phyloP scores from a whole-genome alignment of 2,888 invertebrate genomes.

The Elysia crispata region DNA sequence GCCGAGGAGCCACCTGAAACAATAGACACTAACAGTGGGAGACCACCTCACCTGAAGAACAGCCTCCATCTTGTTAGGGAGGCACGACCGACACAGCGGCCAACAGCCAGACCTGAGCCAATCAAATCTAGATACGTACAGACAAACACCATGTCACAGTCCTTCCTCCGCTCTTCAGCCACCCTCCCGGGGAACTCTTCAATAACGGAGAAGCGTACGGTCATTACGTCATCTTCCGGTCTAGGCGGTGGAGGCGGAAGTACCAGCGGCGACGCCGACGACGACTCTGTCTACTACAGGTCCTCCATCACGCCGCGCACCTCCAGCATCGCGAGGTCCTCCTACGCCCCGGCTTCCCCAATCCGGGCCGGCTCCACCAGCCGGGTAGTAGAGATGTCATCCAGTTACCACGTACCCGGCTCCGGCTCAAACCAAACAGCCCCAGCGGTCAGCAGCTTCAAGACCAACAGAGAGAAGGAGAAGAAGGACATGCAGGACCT shows the following conservation, averaged over 20 bases:
- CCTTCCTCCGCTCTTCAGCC: constrained; percentile 29
- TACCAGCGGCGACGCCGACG: constrained; percentile 51
- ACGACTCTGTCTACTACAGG: constrained; percentile 59
- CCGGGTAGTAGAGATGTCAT: constrained; percentile 60
- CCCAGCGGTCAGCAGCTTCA: constrained; percentile 74
- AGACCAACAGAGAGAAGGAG: constrained; percentile 78
- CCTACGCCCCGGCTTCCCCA: constrained; percentile 56
- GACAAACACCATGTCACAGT: constrained; percentile 43
- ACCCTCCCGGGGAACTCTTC: constrained; percentile 48
- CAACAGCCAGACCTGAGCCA: neutral
- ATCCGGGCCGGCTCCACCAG: constrained; percentile 51
- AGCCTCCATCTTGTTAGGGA: neutral
- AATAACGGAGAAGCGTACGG: constrained; percentile 69
- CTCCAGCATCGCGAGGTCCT: constrained; percentile 40
- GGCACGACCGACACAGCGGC: neutral
- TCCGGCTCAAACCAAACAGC: constrained; percentile 64
- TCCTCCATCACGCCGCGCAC: constrained; percentile 47
- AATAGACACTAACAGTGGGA: neutral
- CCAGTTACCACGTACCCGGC: constrained; percentile 54
- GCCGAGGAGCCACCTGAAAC: neutral
- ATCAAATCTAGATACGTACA: too few species aligned
- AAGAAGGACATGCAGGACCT: constrained; percentile 80
- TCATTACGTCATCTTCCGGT: constrained; percentile 60
- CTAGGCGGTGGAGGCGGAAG: constrained; percentile 50
- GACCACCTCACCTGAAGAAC: neutral